These are phyloP conservation scores for Macrostomum cliftonense DNA, from an alignment of 2,888 invertebrate genomes.

Conservation along the genomic window DNA sequence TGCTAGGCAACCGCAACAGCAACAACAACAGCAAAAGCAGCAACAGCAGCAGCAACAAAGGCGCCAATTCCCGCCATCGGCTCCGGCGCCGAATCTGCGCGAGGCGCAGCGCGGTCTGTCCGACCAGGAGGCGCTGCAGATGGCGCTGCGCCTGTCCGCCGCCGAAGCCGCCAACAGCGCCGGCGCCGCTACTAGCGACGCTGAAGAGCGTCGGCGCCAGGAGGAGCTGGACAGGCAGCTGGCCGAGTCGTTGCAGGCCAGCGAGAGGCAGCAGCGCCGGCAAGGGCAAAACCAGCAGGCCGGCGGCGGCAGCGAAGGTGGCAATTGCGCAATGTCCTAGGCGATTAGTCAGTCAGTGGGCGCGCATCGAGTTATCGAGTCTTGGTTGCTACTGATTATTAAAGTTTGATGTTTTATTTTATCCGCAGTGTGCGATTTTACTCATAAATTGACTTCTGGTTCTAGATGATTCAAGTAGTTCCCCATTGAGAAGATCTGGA, in stretches of 20 bases:
- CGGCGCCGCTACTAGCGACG: neutral
- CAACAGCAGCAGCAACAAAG: neutral
- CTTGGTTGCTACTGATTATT: no score
- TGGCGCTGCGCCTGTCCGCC: constrained; percentile 59
- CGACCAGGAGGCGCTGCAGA: constrained; percentile 75
- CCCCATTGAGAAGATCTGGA: no score
- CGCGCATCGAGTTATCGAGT: no score
- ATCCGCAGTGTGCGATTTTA: no score
- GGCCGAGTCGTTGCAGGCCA: constrained; percentile 27
- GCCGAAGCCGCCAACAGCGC: constrained; percentile 36
- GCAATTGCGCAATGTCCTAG: no score
- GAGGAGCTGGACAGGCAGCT: constrained; percentile 26
- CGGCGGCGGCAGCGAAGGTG: no score
- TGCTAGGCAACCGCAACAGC: neutral
- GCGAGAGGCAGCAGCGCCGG: constrained; percentile 19
- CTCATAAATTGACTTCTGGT: no score
- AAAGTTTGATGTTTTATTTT: no score
- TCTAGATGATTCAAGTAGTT: no score
- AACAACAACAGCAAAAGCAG: neutral
- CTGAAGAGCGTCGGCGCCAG: constrained; percentile 17
- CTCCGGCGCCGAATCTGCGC: neutral
- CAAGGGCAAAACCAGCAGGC: neutral
- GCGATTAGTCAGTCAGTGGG: no score
- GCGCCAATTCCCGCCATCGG: neutral
- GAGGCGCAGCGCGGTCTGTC: constrained; percentile 38